phyloP scores from a whole-genome alignment of 2,888 invertebrate genomes.

The Protodeltote pygarga region DNA sequence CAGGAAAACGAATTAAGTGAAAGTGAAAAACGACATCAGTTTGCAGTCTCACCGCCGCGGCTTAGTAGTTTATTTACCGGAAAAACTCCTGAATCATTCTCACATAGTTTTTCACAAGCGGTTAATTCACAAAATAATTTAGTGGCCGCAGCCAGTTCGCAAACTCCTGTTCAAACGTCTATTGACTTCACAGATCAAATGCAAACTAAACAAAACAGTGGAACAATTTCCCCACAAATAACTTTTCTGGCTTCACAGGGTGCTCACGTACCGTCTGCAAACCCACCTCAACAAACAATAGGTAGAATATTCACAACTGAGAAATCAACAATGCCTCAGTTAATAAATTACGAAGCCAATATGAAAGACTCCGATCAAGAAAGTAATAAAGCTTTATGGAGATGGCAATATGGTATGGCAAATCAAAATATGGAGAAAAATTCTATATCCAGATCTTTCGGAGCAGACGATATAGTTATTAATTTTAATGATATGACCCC shows the following conservation, averaged over 20 bases:
- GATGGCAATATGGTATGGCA: slow-evolving; percentile 78
- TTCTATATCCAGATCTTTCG: slow-evolving; percentile 78
- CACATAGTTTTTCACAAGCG: slow-evolving; percentile 70
- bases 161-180: slow-evolving; percentile 65
- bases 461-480: slow-evolving; percentile 76
- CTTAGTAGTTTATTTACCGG: slow-evolving; percentile 73
- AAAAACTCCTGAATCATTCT: slow-evolving; percentile 82
- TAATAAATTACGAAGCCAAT: slow-evolving; percentile 78
- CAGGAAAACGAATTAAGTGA: slow-evolving; percentile 64
- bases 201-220: slow-evolving; percentile 66
- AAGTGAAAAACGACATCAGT: slow-evolving; percentile 58
- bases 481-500: slow-evolving; percentile 80
- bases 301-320: slow-evolving; percentile 71
- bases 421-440: slow-evolving; percentile 71
- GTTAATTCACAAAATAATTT: slow-evolving; percentile 69
- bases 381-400: slow-evolving; percentile 75
- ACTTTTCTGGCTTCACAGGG: slow-evolving; percentile 83
- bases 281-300: slow-evolving; percentile 62
- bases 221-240: slow-evolving; percentile 77
- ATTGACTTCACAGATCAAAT: slow-evolving; percentile 69
- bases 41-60: slow-evolving; percentile 58
- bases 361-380: slow-evolving; percentile 72
- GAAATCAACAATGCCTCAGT: slow-evolving; percentile 73
- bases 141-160: slow-evolving; percentile 66
- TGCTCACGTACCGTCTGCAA: slow-evolving; percentile 72